Evolutionary conservation across 1,140 invertebrate species (phyloP).

Genomic region (Sarcophaga bullata): DNA sequence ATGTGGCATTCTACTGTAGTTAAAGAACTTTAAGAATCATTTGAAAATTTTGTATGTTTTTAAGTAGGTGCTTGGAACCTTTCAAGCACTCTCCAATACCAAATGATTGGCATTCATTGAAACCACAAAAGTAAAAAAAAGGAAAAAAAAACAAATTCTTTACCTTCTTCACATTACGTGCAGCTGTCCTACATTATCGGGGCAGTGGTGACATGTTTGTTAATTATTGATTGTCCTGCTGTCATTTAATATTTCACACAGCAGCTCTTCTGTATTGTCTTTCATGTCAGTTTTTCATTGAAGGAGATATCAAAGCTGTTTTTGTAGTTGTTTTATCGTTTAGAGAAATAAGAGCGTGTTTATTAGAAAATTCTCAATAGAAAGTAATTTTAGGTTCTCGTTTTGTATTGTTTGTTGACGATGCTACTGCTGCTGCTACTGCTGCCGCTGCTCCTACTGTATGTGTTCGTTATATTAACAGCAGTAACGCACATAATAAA

Average conservation of each 20-base stretch:
- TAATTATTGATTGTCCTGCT: background rate
- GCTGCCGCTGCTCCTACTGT: background rate
- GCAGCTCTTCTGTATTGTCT: background rate
- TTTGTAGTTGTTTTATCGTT: too few species aligned
- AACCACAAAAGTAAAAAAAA: too few species aligned
- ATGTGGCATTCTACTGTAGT: too few species aligned
- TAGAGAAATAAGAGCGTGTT: background rate
- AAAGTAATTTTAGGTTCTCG: background rate
- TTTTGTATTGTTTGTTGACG: background rate
- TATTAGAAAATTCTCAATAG: background rate
- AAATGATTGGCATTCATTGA: too few species aligned
- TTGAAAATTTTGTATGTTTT: too few species aligned
- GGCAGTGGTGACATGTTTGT: background rate
- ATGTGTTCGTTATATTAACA: slow-evolving; percentile 12
- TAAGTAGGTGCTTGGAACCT: too few species aligned
- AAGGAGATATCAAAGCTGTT: background rate
- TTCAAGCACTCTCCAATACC: too few species aligned
- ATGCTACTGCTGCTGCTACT: background rate
- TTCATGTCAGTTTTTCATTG: background rate
- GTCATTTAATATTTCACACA: background rate
- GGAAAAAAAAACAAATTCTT: too few species aligned
- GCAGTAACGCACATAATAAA: background rate
- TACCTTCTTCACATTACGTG: too few species aligned
- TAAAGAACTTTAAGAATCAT: too few species aligned
- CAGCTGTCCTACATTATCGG: background rate